phyloP scores from a whole-genome alignment of 2,113 vertebrate genomes.

The Pantherophis guttatus region DNA sequence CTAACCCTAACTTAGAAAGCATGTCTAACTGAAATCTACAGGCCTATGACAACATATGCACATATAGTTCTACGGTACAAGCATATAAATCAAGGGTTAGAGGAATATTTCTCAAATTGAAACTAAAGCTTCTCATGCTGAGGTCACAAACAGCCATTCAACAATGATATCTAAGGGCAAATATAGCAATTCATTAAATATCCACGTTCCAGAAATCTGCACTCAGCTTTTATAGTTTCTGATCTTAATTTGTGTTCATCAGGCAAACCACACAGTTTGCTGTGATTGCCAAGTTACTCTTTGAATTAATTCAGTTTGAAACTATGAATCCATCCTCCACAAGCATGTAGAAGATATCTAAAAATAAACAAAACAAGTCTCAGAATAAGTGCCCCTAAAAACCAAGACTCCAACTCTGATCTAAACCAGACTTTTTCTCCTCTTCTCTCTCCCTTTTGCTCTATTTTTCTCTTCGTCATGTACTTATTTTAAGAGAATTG shows the following conservation, averaged over 20 bases:
- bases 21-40: neutral
- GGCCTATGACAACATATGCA: neutral
- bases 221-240: conserved; percentile 18
- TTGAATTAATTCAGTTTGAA: conserved; percentile 47
- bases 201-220: neutral
- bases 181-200: neutral
- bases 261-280: conserved; percentile 31
- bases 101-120: neutral
- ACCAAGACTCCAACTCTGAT: conserved; percentile 65
- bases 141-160: neutral
- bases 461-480: conserved; percentile 24
- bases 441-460: conserved; percentile 46
- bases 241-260: conserved; percentile 21
- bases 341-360: conserved; percentile 54
- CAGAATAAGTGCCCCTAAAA: conserved; percentile 50
- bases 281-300: conserved; percentile 36
- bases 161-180: conserved; percentile 5
- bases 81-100: neutral
- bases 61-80: neutral
- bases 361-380: conserved; percentile 58
- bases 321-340: conserved; percentile 43
- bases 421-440: conserved; percentile 70
- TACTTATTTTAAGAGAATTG: conserved; percentile 59
- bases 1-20: neutral
- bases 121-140: neutral